Evolutionary conservation across 2,797 vertebrate genomes (phyloP).

Genomic region (Dicrostonyx torquatus): DNA sequence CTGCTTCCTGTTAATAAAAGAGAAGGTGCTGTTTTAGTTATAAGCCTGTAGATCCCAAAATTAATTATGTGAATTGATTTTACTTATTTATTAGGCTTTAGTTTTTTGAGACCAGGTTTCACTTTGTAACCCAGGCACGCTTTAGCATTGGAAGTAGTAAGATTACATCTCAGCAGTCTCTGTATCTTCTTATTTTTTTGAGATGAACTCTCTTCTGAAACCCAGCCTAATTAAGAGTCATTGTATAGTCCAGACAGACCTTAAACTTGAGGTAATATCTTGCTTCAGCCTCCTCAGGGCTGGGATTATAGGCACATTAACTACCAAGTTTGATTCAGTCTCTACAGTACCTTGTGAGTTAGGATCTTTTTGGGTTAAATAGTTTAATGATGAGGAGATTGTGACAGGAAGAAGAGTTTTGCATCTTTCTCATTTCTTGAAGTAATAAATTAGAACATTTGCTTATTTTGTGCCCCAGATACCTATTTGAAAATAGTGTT

Average conservation of each 20-base stretch:
- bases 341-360: slow-evolving; percentile 25
- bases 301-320: neutral
- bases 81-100: neutral
- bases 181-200: neutral
- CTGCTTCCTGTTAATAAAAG: slow-evolving; percentile 39
- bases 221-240: neutral
- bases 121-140: neutral
- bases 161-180: neutral
- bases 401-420: slow-evolving; percentile 40
- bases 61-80: slow-evolving; percentile 51
- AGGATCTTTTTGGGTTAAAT: slow-evolving; percentile 7
- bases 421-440: neutral
- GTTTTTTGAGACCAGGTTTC: neutral
- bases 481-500: slow-evolving; percentile 31
- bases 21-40: slow-evolving; percentile 37
- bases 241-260: neutral
- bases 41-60: neutral
- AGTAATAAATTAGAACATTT: slow-evolving; percentile 15
- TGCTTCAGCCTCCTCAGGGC: neutral
- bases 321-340: neutral
- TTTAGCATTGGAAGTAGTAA: neutral
- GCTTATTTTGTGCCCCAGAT: slow-evolving; percentile 14
- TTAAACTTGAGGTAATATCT: neutral
- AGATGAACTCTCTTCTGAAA: neutral
- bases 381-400: neutral